Base-by-base conservation (phyloP, 2,888 invertebrate species). In the Mactromeris polynyma region DNA sequence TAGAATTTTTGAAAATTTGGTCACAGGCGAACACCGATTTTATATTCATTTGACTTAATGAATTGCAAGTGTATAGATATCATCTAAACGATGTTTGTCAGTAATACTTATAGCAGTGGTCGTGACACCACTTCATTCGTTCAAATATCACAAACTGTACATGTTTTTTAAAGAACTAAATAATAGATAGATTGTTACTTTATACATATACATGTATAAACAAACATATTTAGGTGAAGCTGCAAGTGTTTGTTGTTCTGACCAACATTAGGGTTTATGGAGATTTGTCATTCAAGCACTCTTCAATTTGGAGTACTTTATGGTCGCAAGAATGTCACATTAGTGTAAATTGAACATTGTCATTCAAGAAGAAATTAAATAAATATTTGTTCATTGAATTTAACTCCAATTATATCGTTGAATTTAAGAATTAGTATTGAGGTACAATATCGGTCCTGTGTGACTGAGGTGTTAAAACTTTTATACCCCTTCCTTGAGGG, bases 301-400 rank as follows among this genome's bases (percentile, higher is more conserved):
- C 73, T 36, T 73, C 36, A 73, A 9, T 19, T 7, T 36, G 7
- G 73, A 33, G 73, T 73, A 36, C 73, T 73, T 36, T 73, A 73
- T 36, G 73, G 73, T 73, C 73, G 14, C 17, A 33, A 73, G 36
- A 73, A 78, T 87, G 54, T 42, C 82, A 87, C 31, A 40, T 33
- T 58, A 69, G 78, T 83, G 86, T 31, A 54, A 87, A 87, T 80
- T 86, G 86, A 46, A 33, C 40, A 46, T 40, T 78, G n/a, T 21
- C 36, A 87, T 81, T 58, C 58, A 69, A 73, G 73, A 73, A 36
- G 73, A 73, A 69, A 36, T 31, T 80, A 51, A 38, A 42, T 80
- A 84, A 88, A 88, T 88, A 88, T 84, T 88, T 83, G 73, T 40
- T 31, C 46, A 83, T 84, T 83, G 84, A 88, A 81, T 84, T 84